Evolutionary conservation across 2,113 vertebrate genomes (phyloP), one percentile per base, ranked within the genome.

Genomic region (Dascyllus trimaculatus): DNA sequence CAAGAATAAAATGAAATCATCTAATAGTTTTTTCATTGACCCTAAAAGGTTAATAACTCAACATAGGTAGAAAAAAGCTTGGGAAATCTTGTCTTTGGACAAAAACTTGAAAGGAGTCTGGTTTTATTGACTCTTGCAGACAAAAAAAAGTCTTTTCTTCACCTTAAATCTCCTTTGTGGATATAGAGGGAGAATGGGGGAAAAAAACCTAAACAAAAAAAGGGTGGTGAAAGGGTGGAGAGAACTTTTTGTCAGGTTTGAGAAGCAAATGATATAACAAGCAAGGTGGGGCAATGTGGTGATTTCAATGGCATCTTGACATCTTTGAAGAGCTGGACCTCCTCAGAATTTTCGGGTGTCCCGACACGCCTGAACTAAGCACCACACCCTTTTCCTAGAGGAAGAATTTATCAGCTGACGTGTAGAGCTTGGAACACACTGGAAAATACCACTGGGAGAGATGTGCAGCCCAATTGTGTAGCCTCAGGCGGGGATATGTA

Each of bases 371-470:
- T 71, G 67, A 78, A 61, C 60, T 43, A 43, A 71, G 32, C 2
- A 43, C 82, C 81, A 58, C 90, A 78, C 88, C 89, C 64, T 86
- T 84, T 66, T 71, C 14, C 51, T 13, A 52, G 8, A 57, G 62
- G 29, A 82, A 78, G 78, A 35, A 79, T 69, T 60, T 45, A 75
- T 81, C 75, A 78, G 65, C 66, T 32, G 77, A 81, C 78, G 62
- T 76, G n/a, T 38, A 26, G 52, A 29, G 49, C 64, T 69, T 10
- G 82, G 85, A 87, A 86, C 78, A 73, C 13, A 58, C 82, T 80
- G 85, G 89, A 90, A 93, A 92, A 89, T 75, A 87, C 81, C 76
- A 0, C 18, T 18, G 49, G 1, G 32, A 46, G 54, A 74, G 49
- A 53, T 49, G 51, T 19, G 8, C 48, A 26, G 59, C 17, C 48